Percentiles rank a stretch among this genome's conserved stretches.
These are phyloP conservation scores for Pipistrellus nathusii DNA, from an alignment of 2,797 vertebrate genomes.

Conservation along the genomic window DNA sequence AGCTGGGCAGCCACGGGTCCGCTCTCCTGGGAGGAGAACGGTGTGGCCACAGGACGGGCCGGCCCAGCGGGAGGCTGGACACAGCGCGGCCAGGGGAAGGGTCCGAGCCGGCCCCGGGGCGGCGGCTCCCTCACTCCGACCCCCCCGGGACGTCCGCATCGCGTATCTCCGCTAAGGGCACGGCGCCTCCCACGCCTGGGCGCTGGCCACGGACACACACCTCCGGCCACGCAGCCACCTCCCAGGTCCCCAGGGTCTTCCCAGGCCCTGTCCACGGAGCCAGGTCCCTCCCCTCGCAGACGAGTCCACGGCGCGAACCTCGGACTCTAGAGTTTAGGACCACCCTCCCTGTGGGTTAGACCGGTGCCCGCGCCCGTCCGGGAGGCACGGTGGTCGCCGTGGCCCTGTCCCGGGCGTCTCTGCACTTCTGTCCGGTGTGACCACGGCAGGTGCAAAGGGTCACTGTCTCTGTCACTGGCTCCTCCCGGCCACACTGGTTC, in stretches of 20 bases:
- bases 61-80: not conserved
- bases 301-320: accelerated
- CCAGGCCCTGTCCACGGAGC: accelerated
- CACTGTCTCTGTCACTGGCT: too few relatives aligned
- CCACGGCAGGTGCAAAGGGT: too few relatives aligned
- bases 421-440: too few relatives aligned
- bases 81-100: accelerated
- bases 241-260: not conserved
- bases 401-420: too few relatives aligned
- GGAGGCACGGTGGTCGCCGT: too few relatives aligned
- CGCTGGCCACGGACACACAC: accelerated
- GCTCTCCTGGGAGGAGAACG: not conserved
- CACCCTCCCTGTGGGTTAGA: too few relatives aligned
- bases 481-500: too few relatives aligned
- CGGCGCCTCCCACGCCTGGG: not conserved
- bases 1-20: not conserved
- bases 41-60: not conserved
- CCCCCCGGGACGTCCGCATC: not conserved
- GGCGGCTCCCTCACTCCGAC: not conserved
- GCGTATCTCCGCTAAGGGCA: not conserved
- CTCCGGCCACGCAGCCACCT: not conserved
- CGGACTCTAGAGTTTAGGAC: not conserved
- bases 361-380: too few relatives aligned
- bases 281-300: accelerated
- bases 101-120: not conserved